Evolutionary conservation across 2,888 invertebrate genomes (phyloP), one percentile per base, ranked within the genome.

Genomic region (Sympetrum striolatum): DNA sequence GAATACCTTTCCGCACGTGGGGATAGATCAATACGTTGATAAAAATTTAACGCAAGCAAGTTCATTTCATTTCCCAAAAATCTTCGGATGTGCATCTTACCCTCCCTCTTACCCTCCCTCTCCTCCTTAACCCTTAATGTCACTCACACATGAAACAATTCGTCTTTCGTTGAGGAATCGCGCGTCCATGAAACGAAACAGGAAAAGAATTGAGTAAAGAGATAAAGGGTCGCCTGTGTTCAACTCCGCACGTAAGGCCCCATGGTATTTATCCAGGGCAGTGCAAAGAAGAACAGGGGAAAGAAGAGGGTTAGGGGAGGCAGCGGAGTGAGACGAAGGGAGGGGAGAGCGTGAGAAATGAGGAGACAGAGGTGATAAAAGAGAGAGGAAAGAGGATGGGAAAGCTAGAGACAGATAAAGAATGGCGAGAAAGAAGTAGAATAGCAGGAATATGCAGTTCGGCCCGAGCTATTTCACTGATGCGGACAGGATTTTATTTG

Each of bases 181-280:
- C 48, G 44, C 25, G 44, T 81, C 48, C 81, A 81, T 25, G 25
- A n/a, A 22, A 48, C 18, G 81, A 25, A 81, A 31, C 53, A 58
- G 25, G n/a, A 25, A 53, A 58, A 44, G 2, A 31, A 31, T 15
- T 15, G 53, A 15, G n/a, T 18, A 8, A 37, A 22, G 80, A n/a
- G 39, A 22, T 15, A 44, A 48, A 81, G 73, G 73, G 73, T 73
- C 31, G 64, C 37, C 8, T 37, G 60, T 64, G 60, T 64, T 86
- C 60, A 22, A 37, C 64, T 18, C 39, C n/a, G 2, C 58, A 53
- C 35, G 12, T 25, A 14, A 73, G 73, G 31, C 31, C 35, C 86
- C 60, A 22, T 58, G 64, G 86, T 86, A 86, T 86, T 86, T 86
- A 86, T 86, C 60, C 86, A n/a, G 86, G 37, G 82, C 35, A 82